Base-by-base conservation (phyloP, 2,797 vertebrate genomes). In the Numenius phaeopus region DNA sequence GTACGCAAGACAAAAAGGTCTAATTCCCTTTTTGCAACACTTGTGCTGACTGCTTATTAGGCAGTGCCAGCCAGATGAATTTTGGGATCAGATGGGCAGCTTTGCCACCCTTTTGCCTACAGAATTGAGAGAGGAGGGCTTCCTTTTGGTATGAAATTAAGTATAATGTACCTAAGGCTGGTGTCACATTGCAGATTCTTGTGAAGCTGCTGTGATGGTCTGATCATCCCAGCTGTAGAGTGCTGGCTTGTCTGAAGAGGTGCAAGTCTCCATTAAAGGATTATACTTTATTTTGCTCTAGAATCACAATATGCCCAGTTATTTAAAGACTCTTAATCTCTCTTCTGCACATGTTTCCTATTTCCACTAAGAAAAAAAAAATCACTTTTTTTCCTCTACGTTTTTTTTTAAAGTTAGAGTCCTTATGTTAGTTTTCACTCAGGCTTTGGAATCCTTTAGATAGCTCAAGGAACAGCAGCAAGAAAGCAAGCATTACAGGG, bases 351-450 rank as follows among this genome's bases (percentile, higher is more conserved):
- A 3, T 0, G 0, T 77, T 88, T 86, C 11, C 2, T 85, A 11
- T 86, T 92, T 80, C 50, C 29, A n/a, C 50, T 71, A 49, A 42
- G 26, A 47, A 58, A 87, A 76, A 44, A 27, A 5, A 32, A 4
- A 10, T 4, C 2, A 29, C 30, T 66, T 30, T 23, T 67, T 34
- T 61, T 34, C 26, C 26, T 27, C 6, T 57, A 2, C 8, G 20
- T 46, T 81, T 72, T 58, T 6, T 39, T 49, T 49, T 47, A 0
- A 57, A 34, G 61, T 87, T 93, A 32, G 30, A 83, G 30, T 86
- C 50, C 55, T 37, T 80, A 49, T 58, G 26, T 90, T 92, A 88
- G 55, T 80, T 90, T 95, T 89, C 50, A 54, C 18, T 58, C 14
- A 15, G 23, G 50, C 22, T 90, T 88, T 95, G 55, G 32, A 90